Evolutionary conservation across 2,888 invertebrate genomes (phyloP).

Genomic region (Buathra laborator): DNA sequence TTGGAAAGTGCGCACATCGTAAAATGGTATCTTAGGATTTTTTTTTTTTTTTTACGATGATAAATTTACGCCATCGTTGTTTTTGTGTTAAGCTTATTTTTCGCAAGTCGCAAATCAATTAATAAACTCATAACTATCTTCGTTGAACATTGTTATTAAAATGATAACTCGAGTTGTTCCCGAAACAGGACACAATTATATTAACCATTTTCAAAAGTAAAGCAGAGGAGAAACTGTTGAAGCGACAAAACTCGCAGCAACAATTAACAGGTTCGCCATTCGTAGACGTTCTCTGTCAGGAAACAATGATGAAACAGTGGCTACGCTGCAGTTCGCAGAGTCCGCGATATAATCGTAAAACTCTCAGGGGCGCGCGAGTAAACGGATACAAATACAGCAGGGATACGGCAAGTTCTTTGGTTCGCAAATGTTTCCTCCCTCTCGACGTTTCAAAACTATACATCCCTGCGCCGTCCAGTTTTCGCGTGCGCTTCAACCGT

Average conservation of each 20-base stretch:
- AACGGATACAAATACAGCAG: conserved; percentile 37
- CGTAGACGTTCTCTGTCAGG: conserved; percentile 17
- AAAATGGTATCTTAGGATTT: no score
- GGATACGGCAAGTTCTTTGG: conserved; percentile 37
- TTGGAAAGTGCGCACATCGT: no score
- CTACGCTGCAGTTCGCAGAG: conserved; percentile 14
- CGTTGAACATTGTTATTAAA: neutral
- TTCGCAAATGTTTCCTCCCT: conserved; percentile 56
- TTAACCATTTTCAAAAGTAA: conserved; percentile 17
- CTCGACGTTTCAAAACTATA: conserved; percentile 11
- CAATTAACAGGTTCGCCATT: conserved; percentile 53
- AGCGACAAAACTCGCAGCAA: conserved; percentile 24
- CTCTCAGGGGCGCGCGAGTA: conserved; percentile 25
- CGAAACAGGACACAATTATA: neutral
- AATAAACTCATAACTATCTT: neutral
- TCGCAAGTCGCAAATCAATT: neutral
- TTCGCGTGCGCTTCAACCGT: conserved; percentile 18
- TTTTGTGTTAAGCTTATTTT: no score
- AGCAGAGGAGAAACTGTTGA: conserved; percentile 7
- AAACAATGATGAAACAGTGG: conserved; percentile 46
- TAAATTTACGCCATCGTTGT: no score
- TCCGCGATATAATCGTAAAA: conserved; percentile 49
- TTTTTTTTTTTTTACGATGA: no score
- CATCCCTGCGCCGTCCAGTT: conserved; percentile 51
- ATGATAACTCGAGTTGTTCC: neutral